These are phyloP conservation scores for Dreissena rostriformis DNA, from an alignment of 1,140 invertebrate genomes.

Conservation along the genomic window DNA sequence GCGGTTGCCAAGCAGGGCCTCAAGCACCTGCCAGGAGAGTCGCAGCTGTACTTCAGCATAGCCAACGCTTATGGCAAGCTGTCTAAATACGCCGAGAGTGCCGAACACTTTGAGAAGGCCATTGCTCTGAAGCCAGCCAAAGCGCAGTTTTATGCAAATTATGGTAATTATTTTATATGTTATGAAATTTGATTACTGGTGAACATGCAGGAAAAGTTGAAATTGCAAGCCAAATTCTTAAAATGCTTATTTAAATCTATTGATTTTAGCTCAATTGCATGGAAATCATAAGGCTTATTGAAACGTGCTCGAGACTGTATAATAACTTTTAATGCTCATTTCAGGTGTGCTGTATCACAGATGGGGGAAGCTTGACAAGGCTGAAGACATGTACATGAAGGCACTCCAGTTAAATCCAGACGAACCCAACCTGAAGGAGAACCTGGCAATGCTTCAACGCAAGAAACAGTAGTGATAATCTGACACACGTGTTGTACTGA, in stretches of 20 bases:
- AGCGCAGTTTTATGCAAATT: constrained; percentile 91
- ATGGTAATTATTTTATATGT: constrained; percentile 85
- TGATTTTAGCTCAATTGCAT: not conserved
- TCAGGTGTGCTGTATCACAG: constrained; percentile 95
- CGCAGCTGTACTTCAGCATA: constrained; percentile 89
- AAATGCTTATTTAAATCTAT: not conserved
- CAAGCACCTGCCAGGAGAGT: constrained; percentile 86
- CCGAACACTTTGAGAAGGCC: constrained; percentile 90
- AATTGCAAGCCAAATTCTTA: not conserved
- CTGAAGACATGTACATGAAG: constrained; percentile 88
- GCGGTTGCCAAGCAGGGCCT: constrained; percentile 87
- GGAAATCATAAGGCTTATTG: no score
- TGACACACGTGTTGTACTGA: not conserved
- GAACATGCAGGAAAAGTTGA: not conserved
- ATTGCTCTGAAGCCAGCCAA: constrained; percentile 87
- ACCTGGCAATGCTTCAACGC: constrained; percentile 83
- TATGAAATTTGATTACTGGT: no score
- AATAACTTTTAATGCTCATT: constrained; percentile 79
- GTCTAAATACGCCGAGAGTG: constrained; percentile 89
- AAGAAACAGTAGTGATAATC: constrained; percentile 61
- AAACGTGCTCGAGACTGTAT: no score
- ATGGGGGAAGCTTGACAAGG: constrained; percentile 91
- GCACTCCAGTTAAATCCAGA: constrained; percentile 88
- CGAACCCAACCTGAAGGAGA: constrained; percentile 80
- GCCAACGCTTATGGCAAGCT: constrained; percentile 94